A percentile compares a stretch with the other conserved stretches of the same genome.
Conservation (phyloP, 1,140 invertebrate species). For the Atopsyche davidsoni region DNA sequence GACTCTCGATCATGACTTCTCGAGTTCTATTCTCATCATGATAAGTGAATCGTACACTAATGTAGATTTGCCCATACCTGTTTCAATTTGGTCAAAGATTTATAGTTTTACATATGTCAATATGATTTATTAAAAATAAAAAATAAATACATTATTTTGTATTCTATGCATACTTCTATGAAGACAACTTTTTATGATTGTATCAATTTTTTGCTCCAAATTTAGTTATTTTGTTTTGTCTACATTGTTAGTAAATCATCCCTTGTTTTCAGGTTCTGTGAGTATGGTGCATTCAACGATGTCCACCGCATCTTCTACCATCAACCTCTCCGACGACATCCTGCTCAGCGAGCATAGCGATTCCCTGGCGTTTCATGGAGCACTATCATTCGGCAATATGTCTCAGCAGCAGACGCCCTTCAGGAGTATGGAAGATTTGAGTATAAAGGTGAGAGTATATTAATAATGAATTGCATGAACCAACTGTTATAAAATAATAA, state of each 20-base stretch:
- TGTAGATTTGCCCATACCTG: too few relatives aligned
- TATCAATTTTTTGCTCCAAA: too few relatives aligned
- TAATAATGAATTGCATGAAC: too few relatives aligned
- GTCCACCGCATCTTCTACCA: constrained; percentile 32
- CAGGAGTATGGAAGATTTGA: constrained; percentile 40
- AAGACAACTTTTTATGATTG: too few relatives aligned
- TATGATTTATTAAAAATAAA: too few relatives aligned
- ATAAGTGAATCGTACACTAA: too few relatives aligned
- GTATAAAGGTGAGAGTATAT: constrained; percentile 42
- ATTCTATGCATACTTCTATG: too few relatives aligned
- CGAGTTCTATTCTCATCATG: constrained; percentile 29
- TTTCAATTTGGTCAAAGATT: too few relatives aligned
- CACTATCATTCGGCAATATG: constrained; percentile 37
- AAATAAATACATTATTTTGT: too few relatives aligned
- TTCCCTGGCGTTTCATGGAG: constrained; percentile 35
- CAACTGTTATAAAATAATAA: too few relatives aligned
- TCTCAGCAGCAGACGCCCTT: constrained; percentile 37
- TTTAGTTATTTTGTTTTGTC: constrained; percentile 32
- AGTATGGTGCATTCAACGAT: constrained; percentile 37
- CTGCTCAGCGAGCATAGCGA: constrained; percentile 34
- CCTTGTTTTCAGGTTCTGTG: constrained; percentile 37
- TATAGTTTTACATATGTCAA: too few relatives aligned
- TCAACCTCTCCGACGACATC: constrained; percentile 31
- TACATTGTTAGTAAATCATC: constrained; percentile 31
- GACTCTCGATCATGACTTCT: neutral